Conservation (phyloP, 2,113 vertebrate genomes). For the Oceanites oceanicus region DNA sequence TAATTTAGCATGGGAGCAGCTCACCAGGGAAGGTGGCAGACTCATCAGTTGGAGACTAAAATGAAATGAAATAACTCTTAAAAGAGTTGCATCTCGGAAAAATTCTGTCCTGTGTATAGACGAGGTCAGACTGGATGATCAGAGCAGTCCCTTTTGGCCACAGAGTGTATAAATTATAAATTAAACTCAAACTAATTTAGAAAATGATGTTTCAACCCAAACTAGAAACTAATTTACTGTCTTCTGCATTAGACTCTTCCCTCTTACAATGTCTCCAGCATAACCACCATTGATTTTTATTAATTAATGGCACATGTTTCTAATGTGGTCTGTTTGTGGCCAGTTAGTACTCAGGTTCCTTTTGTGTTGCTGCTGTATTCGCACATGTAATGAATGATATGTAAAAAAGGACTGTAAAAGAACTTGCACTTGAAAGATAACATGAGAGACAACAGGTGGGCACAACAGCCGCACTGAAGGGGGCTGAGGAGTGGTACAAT, state of each 20-base stretch:
- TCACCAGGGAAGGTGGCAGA: neutral
- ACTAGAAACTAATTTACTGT: slow-evolving; percentile 43
- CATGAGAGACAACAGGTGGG: neutral
- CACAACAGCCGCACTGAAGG: neutral
- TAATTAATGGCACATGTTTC: slow-evolving; percentile 7
- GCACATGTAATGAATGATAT: neutral
- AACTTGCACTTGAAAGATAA: neutral
- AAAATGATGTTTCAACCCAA: slow-evolving; percentile 17
- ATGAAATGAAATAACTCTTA: neutral
- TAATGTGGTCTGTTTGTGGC: neutral
- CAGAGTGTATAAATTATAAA: slow-evolving; percentile 37
- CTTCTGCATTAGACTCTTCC: neutral
- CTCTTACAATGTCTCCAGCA: neutral
- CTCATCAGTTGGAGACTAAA: neutral
- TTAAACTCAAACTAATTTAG: slow-evolving; percentile 45
- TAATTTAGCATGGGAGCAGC: neutral
- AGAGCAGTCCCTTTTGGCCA: neutral
- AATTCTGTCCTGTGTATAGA: neutral
- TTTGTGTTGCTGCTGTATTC: neutral
- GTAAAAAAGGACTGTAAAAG: neutral
- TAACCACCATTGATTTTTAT: slow-evolving; percentile 33
- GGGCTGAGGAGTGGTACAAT: neutral
- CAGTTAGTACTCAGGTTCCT: neutral
- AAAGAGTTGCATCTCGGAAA: neutral
- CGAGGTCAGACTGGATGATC: neutral